phyloP scores from a whole-genome alignment of 2,113 vertebrate genomes.

The Leptocoma aspasia region DNA sequence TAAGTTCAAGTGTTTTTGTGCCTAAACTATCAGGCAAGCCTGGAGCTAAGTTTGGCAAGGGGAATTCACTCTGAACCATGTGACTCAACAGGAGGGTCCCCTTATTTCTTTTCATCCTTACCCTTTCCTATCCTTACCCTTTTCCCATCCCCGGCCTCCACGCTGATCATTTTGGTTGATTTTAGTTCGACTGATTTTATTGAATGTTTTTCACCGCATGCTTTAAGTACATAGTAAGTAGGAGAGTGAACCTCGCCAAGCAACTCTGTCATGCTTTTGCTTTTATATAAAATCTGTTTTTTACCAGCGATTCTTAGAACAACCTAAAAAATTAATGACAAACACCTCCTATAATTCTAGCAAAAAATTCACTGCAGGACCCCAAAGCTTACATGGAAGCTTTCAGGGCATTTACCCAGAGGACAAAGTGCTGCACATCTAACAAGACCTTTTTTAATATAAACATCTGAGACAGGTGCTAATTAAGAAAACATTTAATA shows the following conservation, averaged over 20 bases:
- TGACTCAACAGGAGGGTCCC: background rate
- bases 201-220: background rate
- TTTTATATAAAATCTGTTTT: background rate
- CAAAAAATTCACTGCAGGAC: background rate
- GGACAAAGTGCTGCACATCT: background rate
- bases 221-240: background rate
- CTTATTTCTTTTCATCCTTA: background rate
- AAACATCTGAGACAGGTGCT: background rate
- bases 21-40: background rate
- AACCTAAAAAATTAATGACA: background rate
- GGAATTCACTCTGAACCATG: background rate
- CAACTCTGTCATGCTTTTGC: background rate
- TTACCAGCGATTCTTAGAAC: background rate
- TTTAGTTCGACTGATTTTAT: background rate
- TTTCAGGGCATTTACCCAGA: background rate
- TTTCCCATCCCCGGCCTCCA: background rate
- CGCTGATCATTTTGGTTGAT: background rate
- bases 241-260: background rate
- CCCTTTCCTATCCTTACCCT: background rate
- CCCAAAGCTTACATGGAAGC: background rate
- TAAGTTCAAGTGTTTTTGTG: background rate
- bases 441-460: background rate
- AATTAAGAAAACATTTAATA: conserved; percentile 14
- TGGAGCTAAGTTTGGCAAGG: background rate
- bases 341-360: background rate